These are phyloP conservation scores for Panzeria rudis DNA, from an alignment of 2,888 invertebrate species.

Conservation along the genomic window DNA sequence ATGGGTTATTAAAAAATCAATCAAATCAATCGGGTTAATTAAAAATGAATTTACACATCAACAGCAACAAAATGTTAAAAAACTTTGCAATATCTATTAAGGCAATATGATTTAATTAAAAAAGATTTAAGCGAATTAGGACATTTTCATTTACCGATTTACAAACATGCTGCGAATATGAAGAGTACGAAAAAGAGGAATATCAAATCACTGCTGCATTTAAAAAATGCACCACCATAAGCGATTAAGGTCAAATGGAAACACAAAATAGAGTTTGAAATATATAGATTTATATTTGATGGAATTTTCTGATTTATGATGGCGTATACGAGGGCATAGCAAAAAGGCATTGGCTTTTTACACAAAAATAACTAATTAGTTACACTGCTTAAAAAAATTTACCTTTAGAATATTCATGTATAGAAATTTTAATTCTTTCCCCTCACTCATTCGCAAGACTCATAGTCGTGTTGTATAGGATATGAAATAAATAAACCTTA, in stretches of 20 bases:
- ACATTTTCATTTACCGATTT: neutral
- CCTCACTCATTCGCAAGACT: too few relatives aligned
- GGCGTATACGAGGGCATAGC: neutral
- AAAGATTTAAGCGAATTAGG: constrained; percentile 11
- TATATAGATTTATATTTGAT: neutral
- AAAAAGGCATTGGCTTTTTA: neutral
- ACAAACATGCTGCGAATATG: neutral
- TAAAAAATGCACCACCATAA: neutral
- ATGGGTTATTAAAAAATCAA: constrained; percentile 47
- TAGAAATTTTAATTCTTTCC: too few relatives aligned
- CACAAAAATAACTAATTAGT: too few relatives aligned
- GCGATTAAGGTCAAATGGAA: constrained; percentile 37
- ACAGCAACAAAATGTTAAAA: constrained; percentile 24
- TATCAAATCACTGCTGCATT: constrained; percentile 21
- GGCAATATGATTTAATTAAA: constrained; percentile 18
- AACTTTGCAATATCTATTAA: constrained; percentile 2
- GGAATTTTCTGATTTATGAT: neutral
- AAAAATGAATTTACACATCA: constrained; percentile 41
- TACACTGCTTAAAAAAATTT: too few relatives aligned
- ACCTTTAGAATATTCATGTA: too few relatives aligned
- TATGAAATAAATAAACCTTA: too few relatives aligned
- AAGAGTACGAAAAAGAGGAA: neutral
- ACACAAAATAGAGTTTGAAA: constrained; percentile 8
- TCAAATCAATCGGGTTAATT: constrained; percentile 53
- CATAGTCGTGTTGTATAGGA: too few relatives aligned